phyloP scores from a whole-genome alignment of 1,140 invertebrate genomes.

The Drosophila suzukii region DNA sequence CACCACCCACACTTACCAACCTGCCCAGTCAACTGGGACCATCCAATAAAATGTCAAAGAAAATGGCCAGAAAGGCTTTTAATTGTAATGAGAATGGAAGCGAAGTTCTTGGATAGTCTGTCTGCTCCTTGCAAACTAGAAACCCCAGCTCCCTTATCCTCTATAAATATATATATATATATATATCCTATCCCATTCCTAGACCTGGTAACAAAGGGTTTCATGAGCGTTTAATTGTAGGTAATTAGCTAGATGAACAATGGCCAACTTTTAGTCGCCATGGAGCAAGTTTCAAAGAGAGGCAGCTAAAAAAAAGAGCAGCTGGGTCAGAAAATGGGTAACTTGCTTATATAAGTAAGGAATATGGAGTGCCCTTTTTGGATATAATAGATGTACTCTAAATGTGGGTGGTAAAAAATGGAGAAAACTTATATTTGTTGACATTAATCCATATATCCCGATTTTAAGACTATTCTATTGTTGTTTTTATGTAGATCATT shows the following conservation, averaged over 20 bases:
- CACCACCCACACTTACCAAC: background rate
- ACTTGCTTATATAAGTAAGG: conserved; percentile 16
- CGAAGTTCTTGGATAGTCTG: conserved; percentile 10
- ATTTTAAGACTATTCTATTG: too few species aligned
- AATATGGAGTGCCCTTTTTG: background rate
- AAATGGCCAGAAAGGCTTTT: conserved; percentile 70
- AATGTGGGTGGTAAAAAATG: background rate
- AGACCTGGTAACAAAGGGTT: conserved; percentile 50
- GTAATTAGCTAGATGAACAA: conserved; percentile 67
- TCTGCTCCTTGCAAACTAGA: background rate
- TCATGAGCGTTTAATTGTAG: conserved; percentile 69
- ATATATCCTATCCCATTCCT: background rate
- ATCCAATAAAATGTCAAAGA: conserved; percentile 79
- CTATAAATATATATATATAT: background rate
- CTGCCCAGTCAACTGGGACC: conserved; percentile 30
- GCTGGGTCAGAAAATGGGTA: conserved; percentile 9
- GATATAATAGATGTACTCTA: background rate
- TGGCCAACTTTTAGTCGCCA: conserved; percentile 46
- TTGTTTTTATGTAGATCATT: too few species aligned
- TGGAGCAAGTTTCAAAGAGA: conserved; percentile 33
- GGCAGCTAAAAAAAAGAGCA: conserved; percentile 8
- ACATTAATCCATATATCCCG: background rate
- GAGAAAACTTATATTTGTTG: too few species aligned
- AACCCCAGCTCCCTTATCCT: background rate
- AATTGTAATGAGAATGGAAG: conserved; percentile 69